These are phyloP conservation scores for Hydropotes inermis DNA, from an alignment of 2,113 vertebrate species.

Conservation along the genomic window DNA sequence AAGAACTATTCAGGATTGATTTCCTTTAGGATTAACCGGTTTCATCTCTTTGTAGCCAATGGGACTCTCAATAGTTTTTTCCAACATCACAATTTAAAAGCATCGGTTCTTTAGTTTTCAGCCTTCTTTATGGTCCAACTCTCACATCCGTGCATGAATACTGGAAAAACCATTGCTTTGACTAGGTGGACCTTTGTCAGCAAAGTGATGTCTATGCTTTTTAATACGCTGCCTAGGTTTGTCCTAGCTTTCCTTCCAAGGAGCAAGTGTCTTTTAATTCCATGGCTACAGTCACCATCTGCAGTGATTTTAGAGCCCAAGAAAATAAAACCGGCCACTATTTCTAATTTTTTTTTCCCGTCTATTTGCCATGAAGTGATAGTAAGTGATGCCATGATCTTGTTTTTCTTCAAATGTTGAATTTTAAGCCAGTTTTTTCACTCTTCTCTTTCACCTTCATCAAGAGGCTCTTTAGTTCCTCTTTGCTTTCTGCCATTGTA, in stretches of 20 bases:
- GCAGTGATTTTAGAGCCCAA: neutral
- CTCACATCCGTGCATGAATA: neutral
- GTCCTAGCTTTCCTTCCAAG: neutral
- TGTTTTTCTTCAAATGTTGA: neutral
- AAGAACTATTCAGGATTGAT: neutral
- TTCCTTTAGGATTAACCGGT: neutral
- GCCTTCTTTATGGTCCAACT: neutral
- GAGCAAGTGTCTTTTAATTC: neutral
- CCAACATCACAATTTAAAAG: neutral
- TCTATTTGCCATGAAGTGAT: neutral
- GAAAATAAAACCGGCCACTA: neutral
- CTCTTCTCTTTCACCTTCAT: neutral
- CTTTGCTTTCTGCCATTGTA: neutral
- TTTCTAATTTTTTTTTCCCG: neutral
- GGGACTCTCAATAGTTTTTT: neutral
- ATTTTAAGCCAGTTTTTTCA: neutral
- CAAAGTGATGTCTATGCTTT: neutral
- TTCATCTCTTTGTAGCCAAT: neutral
- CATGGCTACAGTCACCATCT: neutral
- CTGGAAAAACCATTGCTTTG: fast-evolving
- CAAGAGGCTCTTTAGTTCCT: neutral
- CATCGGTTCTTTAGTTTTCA: neutral
- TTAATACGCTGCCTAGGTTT: neutral
- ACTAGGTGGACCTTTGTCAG: neutral
- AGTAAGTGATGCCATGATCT: neutral